Conservation (phyloP, 37 sponge, comb jelly and placozoan species). For the Chondrosia reniformis region DNA sequence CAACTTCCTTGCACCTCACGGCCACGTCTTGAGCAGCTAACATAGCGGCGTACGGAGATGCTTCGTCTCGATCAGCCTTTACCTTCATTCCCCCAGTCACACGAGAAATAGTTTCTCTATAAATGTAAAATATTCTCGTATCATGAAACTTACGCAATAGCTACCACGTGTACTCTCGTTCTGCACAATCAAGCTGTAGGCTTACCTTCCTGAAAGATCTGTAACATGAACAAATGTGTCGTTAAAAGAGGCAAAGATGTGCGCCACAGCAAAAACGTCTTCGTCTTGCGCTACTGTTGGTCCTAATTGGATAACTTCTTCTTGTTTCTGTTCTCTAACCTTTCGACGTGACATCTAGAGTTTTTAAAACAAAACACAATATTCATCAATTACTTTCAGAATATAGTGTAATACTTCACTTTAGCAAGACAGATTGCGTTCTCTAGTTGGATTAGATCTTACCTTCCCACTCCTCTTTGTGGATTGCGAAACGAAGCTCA, state of each 20-base stretch:
- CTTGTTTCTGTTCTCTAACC: slow-evolving; percentile 74
- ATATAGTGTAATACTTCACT: no score
- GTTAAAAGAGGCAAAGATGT: slow-evolving; percentile 99
- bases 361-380: no score
- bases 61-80: slow-evolving; percentile 99
- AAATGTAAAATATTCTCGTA: neutral
- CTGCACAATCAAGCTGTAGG: neutral
- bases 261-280: slow-evolving; percentile 96
- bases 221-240: slow-evolving; percentile 99
- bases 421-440: no score
- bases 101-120: slow-evolving; percentile 92
- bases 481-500: no score
- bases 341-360: slow-evolving; percentile 93
- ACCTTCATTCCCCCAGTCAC: slow-evolving; percentile 99
- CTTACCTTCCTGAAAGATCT: slow-evolving; percentile 93
- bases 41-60: slow-evolving; percentile 99
- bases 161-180: neutral
- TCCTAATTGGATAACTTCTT: slow-evolving; percentile 87
- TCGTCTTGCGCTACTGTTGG: slow-evolving; percentile 93
- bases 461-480: no score
- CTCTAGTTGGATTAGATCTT: no score
- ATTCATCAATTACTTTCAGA: no score
- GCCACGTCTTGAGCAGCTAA: slow-evolving; percentile 99
- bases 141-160: neutral
- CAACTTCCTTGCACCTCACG: slow-evolving; percentile 89